These are phyloP conservation scores for Hypanus sabinus DNA, from an alignment of 2,113 vertebrate species.

Conservation along the genomic window DNA sequence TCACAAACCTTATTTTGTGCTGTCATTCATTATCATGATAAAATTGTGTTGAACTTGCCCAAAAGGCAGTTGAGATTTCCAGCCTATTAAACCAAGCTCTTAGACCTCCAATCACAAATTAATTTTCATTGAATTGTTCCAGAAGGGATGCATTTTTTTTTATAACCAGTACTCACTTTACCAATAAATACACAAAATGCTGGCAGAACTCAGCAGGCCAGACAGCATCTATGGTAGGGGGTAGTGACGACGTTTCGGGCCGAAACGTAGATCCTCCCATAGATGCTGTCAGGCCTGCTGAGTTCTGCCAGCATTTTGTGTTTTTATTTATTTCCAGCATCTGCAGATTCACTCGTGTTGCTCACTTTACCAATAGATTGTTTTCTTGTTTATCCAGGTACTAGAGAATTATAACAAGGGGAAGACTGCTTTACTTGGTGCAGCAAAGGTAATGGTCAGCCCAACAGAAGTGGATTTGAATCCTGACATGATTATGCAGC, in stretches of 20 bases:
- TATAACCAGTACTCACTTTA: too few species aligned
- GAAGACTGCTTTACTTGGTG: conserved; percentile 89
- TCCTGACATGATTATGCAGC: conserved; percentile 80
- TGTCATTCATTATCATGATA: background rate
- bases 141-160: background rate
- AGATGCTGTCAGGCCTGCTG: too few species aligned
- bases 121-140: background rate
- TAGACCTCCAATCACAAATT: background rate
- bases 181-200: too few species aligned
- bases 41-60: background rate
- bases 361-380: background rate
- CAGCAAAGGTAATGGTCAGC: conserved; percentile 98
- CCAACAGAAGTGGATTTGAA: conserved; percentile 96
- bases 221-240: too few species aligned
- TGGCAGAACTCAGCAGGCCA: too few species aligned
- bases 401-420: conserved; percentile 98
- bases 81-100: background rate
- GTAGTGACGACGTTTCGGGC: too few species aligned
- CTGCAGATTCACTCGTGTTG: too few species aligned
- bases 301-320: too few species aligned
- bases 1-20: background rate
- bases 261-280: too few species aligned
- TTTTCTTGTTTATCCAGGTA: conserved; percentile 59
- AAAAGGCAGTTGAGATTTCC: background rate
- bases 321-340: too few species aligned